Conservation (phyloP, 2,113 vertebrate species). For the Isichthys henryi region DNA sequence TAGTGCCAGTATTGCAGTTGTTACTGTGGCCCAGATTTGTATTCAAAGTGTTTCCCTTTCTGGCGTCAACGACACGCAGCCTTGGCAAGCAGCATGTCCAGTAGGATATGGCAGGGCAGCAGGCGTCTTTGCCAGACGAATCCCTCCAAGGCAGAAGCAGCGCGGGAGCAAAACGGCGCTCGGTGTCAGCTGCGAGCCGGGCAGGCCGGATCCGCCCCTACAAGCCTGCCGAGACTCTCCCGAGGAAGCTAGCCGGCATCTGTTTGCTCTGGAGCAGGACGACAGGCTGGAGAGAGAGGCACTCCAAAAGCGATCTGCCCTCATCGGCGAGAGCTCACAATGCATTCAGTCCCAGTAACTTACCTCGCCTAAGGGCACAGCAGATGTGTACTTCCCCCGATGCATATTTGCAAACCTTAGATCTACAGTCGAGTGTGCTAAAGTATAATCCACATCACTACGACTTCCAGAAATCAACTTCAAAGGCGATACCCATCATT, state of each 20-base stretch:
- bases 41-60: background rate
- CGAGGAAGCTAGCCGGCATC: background rate
- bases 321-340: background rate
- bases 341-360: background rate
- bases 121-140: background rate
- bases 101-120: background rate
- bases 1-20: background rate
- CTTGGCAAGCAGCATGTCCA: background rate
- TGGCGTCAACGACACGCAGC: background rate
- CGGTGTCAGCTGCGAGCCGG: background rate
- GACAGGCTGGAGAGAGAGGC: background rate
- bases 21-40: background rate
- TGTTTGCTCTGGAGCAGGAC: background rate
- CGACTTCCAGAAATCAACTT: background rate
- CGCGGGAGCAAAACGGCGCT: background rate
- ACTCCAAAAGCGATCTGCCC: background rate
- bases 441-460: background rate
- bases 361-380: background rate
- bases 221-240: background rate
- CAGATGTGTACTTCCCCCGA: background rate
- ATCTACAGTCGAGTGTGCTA: background rate
- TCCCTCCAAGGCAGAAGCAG: background rate
- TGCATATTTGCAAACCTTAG: background rate
- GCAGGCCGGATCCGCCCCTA: background rate
- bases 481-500: background rate